Conservation (phyloP, 2,888 invertebrate species). For the Plusia festucae region DNA sequence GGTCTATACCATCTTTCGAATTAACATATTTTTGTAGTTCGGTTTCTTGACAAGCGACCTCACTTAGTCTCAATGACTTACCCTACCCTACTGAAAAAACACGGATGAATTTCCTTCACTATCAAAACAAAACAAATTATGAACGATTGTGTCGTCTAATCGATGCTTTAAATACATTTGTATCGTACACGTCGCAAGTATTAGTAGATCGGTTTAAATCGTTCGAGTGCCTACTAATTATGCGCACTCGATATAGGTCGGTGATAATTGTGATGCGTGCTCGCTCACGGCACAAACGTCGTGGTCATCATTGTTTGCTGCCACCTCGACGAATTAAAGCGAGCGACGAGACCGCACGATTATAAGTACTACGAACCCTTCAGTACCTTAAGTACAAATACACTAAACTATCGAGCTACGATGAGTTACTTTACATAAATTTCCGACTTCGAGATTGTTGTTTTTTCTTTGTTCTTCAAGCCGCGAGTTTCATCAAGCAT, state of each 20-base stretch:
- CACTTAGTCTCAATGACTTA: background rate
- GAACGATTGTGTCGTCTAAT: slow-evolving; percentile 3
- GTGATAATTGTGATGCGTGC: slow-evolving; percentile 68
- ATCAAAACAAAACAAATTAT: slow-evolving; percentile 19
- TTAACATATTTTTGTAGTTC: background rate
- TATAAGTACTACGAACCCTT: slow-evolving; percentile 13
- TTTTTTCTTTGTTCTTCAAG: background rate
- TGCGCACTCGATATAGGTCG: slow-evolving; percentile 72
- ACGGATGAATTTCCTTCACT: background rate
- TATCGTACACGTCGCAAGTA: slow-evolving; percentile 35
- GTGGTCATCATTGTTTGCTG: slow-evolving; percentile 49
- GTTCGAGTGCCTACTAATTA: slow-evolving; percentile 68
- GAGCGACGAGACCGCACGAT: slow-evolving; percentile 40
- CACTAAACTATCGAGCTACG: background rate
- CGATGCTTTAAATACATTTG: slow-evolving; percentile 10
- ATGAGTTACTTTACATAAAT: background rate
- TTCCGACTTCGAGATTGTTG: background rate
- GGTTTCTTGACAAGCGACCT: background rate
- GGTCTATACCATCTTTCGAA: background rate
- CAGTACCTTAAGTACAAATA: background rate
- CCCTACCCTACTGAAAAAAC: background rate
- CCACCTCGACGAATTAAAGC: slow-evolving; percentile 52
- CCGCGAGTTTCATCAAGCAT: slow-evolving; percentile 22
- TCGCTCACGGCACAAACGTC: slow-evolving; percentile 25
- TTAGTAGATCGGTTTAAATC: slow-evolving; percentile 61